These are phyloP conservation scores for Polydrusus cervinus DNA, from an alignment of 2,888 invertebrate species.

Conservation along the genomic window DNA sequence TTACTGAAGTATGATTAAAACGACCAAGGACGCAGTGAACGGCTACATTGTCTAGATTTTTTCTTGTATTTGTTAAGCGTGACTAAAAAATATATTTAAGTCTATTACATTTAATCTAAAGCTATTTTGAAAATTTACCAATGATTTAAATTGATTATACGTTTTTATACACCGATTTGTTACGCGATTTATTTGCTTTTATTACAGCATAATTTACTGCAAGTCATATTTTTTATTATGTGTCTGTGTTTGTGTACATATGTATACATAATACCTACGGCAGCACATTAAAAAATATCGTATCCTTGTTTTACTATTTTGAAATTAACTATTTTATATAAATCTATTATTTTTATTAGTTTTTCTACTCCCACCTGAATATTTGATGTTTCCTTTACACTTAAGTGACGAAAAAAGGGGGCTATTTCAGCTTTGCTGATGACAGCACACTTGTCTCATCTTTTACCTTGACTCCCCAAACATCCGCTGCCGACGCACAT, in stretches of 20 bases:
- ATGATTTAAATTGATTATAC: background rate
- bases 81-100: slow-evolving; percentile 38
- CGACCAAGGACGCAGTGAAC: slow-evolving; percentile 46
- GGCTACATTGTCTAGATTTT: slow-evolving; percentile 42
- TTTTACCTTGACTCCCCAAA: no score
- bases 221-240: background rate
- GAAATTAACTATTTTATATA: no score
- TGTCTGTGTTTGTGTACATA: background rate
- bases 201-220: background rate
- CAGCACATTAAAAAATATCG: no score
- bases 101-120: slow-evolving; percentile 18
- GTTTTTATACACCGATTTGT: background rate
- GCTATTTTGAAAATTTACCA: slow-evolving; percentile 17
- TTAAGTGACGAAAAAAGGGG: no score
- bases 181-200: background rate
- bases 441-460: no score
- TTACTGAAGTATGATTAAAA: slow-evolving; percentile 32
- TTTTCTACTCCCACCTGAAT: no score
- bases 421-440: no score
- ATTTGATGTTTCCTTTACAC: no score
- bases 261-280: no score
- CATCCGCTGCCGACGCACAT: no score
- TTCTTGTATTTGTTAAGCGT: slow-evolving; percentile 27
- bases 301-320: no score
- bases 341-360: no score